A percentile compares a stretch with the other conserved stretches of the same genome.
Evolutionary conservation across 2,797 vertebrate genomes (phyloP).

Genomic region (Mus minutoides): DNA sequence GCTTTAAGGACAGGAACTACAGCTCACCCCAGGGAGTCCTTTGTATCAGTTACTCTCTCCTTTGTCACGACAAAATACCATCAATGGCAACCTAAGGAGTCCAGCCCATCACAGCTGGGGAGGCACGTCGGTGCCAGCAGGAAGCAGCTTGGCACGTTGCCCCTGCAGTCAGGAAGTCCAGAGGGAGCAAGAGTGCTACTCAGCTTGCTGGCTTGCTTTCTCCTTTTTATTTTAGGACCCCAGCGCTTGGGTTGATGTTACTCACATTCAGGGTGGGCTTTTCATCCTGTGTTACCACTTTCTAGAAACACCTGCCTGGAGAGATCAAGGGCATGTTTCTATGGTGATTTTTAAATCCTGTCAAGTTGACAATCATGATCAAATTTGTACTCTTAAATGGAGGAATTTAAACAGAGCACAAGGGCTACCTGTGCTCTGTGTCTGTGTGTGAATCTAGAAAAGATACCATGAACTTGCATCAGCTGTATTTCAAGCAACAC

Average conservation of each 20-base stretch:
- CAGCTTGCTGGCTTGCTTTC: background rate
- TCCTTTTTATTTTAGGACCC: background rate
- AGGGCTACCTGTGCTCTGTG: too few relatives aligned
- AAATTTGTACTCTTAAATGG: background rate
- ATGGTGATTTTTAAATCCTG: background rate
- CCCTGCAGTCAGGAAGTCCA: background rate
- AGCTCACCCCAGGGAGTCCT: background rate
- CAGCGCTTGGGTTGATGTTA: too few relatives aligned
- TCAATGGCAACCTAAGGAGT: background rate
- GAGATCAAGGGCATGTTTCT: background rate
- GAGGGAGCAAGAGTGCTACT: too few relatives aligned
- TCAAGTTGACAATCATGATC: background rate
- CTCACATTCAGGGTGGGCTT: background rate
- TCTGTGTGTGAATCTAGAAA: background rate
- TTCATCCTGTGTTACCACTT: background rate
- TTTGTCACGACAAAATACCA: background rate
- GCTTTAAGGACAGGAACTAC: background rate
- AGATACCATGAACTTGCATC: background rate
- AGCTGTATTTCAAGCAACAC: background rate
- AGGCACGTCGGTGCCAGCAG: background rate
- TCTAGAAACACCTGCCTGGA: background rate
- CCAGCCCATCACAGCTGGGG: background rate
- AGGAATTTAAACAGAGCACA: background rate
- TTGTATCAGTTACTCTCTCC: background rate
- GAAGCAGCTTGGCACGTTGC: background rate